Evolutionary conservation across 2,113 vertebrate genomes (phyloP), one percentile per base, ranked within the genome.

Genomic region (Cheilinus undulatus): DNA sequence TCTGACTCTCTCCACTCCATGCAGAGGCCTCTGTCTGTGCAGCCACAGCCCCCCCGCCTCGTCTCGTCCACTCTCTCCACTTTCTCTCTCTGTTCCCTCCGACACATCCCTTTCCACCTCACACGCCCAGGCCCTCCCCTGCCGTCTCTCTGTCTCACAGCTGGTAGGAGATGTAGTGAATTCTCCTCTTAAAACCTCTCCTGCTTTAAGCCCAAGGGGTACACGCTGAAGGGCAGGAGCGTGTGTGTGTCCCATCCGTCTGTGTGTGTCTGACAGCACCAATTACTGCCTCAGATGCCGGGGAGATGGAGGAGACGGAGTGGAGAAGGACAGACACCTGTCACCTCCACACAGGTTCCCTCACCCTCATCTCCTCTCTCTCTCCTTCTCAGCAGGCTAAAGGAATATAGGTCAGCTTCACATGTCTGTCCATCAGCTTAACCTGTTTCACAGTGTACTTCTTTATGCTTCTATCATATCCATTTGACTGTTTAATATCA

Each of bases 231-330:
- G 87, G 84, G 80, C 83, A 86, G 61, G 66, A 75, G 69, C 50
- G 45, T 77, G 71, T 62, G 65, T 63, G 67, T 68, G 79, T 73
- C 78, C 73, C 72, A 79, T 89, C 82, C 84, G 88, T 53, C 73
- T 64, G 54, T 83, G 78, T 78, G 82, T 42, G 40, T 85, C 88
- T 91, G 91, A 92, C 87, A 91, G 62, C 87, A 83, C 83, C 87
- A 92, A 92, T 93, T 93, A 92, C 85, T 74, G 85, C 76, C 80
- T 91, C 81, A 83, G 82, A 83, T 62, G 77, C 63, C 40, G 48
- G 64, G 67, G 74, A 88, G 84, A 76, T 64, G 69, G 88, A 78
- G 76, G 82, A 85, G 82, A 79, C 15, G 7, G 10, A 62, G 77
- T 72, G 71, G 69, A 80, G 78, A 74, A 82, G 84, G 86, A 86